phyloP scores from a whole-genome alignment of 2,797 vertebrate genomes.

The Syngnathus rostellatus region DNA sequence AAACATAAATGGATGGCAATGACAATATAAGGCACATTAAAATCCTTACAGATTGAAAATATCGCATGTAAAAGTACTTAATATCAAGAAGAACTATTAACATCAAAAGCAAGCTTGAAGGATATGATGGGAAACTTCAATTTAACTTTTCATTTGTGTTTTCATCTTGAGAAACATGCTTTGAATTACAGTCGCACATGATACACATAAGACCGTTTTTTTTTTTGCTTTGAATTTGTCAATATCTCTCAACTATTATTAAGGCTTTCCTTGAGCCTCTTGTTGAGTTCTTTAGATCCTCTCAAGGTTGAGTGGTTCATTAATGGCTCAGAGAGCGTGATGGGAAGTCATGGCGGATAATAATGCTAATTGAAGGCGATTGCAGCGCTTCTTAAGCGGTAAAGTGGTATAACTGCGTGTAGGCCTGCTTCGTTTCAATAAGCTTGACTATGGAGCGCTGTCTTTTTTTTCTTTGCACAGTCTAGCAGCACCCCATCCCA shows the following conservation, averaged over 20 bases:
- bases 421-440: constrained; percentile 55
- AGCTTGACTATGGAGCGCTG: constrained; percentile 50
- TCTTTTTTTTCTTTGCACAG: constrained; percentile 50
- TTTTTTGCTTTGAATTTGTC: not conserved
- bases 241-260: constrained; percentile 10
- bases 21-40: not conserved
- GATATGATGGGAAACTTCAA: not conserved
- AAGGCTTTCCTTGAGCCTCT: constrained; percentile 12
- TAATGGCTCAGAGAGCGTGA: constrained; percentile 40
- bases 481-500: constrained; percentile 61
- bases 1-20: no score
- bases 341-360: constrained; percentile 49
- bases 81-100: no score
- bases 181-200: not conserved
- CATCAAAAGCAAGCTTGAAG: no score
- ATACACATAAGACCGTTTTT: constrained; percentile 2
- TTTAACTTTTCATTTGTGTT: not conserved
- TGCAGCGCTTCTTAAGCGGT: constrained; percentile 47
- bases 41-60: not conserved
- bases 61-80: not conserved
- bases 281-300: constrained; percentile 29
- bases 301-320: constrained; percentile 42
- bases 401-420: constrained; percentile 52
- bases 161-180: not conserved
- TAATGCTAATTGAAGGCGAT: constrained; percentile 64